Evolutionary conservation across 2,797 vertebrate species (phyloP).

Genomic region (Bucorvus abyssinicus): DNA sequence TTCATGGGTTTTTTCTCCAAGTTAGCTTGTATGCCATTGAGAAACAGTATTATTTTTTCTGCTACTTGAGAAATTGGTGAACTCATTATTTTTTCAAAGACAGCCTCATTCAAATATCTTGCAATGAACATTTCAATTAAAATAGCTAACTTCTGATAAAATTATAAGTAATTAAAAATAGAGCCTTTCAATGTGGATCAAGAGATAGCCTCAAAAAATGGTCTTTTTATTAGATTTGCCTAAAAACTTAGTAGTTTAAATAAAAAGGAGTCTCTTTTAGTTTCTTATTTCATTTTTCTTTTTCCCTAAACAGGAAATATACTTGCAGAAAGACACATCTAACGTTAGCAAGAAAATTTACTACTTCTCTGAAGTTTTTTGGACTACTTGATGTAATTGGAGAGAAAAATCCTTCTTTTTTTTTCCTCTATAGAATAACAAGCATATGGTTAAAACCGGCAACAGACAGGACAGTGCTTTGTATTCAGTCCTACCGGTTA

Average conservation of each 20-base stretch:
- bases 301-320: background rate
- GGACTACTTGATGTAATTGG: background rate
- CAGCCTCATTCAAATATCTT: background rate
- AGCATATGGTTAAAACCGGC: background rate
- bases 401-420: background rate
- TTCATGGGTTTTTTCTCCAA: background rate
- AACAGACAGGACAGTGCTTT: background rate
- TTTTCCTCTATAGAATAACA: background rate
- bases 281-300: background rate
- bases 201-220: background rate
- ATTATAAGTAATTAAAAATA: background rate
- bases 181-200: background rate
- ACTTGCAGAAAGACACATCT: background rate
- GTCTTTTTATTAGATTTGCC: background rate
- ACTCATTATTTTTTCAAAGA: background rate
- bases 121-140: background rate
- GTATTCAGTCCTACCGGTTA: background rate
- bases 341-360: background rate
- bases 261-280: background rate
- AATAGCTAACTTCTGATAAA: background rate
- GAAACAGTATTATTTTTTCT: background rate
- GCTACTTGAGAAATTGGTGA: background rate
- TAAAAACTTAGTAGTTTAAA: background rate
- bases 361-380: background rate
- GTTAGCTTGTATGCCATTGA: background rate